phyloP scores from a whole-genome alignment of 1,140 invertebrate genomes.

The Euwallacea similis region DNA sequence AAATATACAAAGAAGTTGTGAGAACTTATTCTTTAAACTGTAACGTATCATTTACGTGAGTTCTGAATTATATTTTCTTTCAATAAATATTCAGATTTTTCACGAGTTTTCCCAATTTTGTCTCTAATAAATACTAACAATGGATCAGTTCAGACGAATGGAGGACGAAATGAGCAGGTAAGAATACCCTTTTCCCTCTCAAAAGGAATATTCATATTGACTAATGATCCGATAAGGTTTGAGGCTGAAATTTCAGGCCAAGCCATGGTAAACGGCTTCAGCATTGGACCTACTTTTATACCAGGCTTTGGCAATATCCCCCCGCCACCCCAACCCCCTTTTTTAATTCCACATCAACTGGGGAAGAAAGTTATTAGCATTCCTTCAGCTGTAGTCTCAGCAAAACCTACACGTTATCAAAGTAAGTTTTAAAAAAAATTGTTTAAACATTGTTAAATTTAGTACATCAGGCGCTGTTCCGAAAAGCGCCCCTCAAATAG shows the following conservation, averaged over 20 bases:
- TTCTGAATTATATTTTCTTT: too few relatives aligned
- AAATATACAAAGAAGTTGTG: too few relatives aligned
- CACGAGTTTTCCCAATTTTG: too few relatives aligned
- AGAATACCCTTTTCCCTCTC: slow-evolving; percentile 12
- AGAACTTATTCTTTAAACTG: too few relatives aligned
- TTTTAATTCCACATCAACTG: slow-evolving; percentile 65
- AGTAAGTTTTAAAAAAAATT: slow-evolving; percentile 4
- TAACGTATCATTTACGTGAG: too few relatives aligned
- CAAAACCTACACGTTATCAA: slow-evolving; percentile 64
- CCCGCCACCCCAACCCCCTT: slow-evolving; percentile 59
- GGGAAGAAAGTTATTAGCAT: slow-evolving; percentile 51
- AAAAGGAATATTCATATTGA: slow-evolving; percentile 31
- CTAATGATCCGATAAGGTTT: slow-evolving; percentile 61
- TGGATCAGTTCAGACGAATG: slow-evolving; percentile 56
- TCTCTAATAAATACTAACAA: not conserved
- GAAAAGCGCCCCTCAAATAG: slow-evolving; percentile 1
- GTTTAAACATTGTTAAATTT: not conserved
- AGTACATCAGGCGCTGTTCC: not conserved
- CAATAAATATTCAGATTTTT: too few relatives aligned
- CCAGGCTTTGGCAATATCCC: slow-evolving; percentile 55
- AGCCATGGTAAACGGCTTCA: slow-evolving; percentile 65
- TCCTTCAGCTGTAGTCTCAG: slow-evolving; percentile 63
- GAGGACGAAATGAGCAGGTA: slow-evolving; percentile 84
- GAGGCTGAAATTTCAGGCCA: slow-evolving; percentile 82
- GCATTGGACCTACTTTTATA: slow-evolving; percentile 56